Evolutionary conservation across 2,888 invertebrate species (phyloP), one percentile per base, ranked within the genome.

Genomic region (Phortica okadai): DNA sequence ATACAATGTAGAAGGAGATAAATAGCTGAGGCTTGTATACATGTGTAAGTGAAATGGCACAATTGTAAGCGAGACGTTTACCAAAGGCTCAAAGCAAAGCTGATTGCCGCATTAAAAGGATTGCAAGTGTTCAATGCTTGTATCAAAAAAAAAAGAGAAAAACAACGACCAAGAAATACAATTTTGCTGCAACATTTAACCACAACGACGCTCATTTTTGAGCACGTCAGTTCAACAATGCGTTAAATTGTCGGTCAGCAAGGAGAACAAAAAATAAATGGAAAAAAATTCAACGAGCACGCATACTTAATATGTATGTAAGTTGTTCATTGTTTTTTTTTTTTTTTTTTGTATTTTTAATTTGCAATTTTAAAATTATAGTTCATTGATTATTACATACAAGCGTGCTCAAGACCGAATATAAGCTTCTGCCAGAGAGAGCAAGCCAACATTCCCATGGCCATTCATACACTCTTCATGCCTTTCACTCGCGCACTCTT

Each of bases 81-180:
- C 62, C 74, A 74, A 11, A 50, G 82, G 77, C 79, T 86, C 80
- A 78, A 79, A 85, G 83, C 83, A 86, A 80, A 83, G 83, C 87
- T 84, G 84, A 86, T 84, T 86, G 86, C 82, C 79, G 86, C 79
- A 84, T 85, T 84, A 84, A 85, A 78, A 83, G 86, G 81, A 84
- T 84, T 84, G 78, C 70, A 33, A 33, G 64, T 64, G 14, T 21
- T 64, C 64, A 64, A 64, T 33, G 16, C 42, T 42, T 44, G 33
- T 33, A 42, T 78, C 77, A 76, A 78, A 73, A 73, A 69, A 50
- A 62, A 44, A 41, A 42, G 45, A 72, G 76, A 70, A 74, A 76
- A 76, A 79, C 78, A 73, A 79, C 78, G 77, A 79, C 2, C 8
- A 11, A 50, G 8, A 50, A 6, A 50, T 50, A 14, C 3, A 50